Base-by-base conservation (phyloP, 2,888 invertebrate species). In the Xestia ashworthii region DNA sequence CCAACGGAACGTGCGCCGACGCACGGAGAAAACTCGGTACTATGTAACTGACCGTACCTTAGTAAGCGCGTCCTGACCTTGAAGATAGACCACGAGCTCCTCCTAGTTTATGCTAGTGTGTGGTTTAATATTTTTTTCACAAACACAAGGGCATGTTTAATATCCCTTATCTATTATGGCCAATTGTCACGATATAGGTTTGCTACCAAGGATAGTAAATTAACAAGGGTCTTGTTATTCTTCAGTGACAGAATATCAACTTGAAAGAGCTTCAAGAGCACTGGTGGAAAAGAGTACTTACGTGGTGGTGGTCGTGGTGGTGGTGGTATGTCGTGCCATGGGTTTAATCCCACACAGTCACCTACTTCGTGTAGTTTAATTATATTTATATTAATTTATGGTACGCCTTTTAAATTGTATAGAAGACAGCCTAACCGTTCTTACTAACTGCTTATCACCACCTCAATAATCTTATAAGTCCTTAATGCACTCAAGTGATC, bases 91-190 rank as follows among this genome's bases (percentile, higher is more conserved):
- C 16, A 46, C 46, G 46, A 16, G 48, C 16, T 48, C 48, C 48
- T 46, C 46, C 41, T 53, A 72, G 32, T 55, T 32, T n/a, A 48
- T 41, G 64, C 55, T 76, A 64, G 53, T 64, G 38, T 62, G n/a
- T 44, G 41, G 9, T 62, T 62, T 60, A 25, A 46, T 48, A 38
- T 46, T 46, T 53, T 62, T 67, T n/a, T 68, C 22, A 48, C 19
- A 48, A 53, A 53, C n/a, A 53, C 53, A 25, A 58, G 55, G n/a
- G 19, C 5, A 44, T 32, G 32, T 41, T 11, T 41, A 19, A n/a
- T 65, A 44, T 71, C 71, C 25, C 9, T 2, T 48, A n/a, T 38
- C n/a, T 1, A 46, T 22, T 44, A 48, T 25, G 12, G 60, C n/a
- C 41, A 6, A 53, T 32, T 19, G 68, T 3, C 44, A 64, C 32